A percentile compares a stretch with the other conserved stretches of the same genome.
Evolutionary conservation across 1,140 invertebrate genomes (phyloP).

Genomic region (Euwallacea fornicatus): DNA sequence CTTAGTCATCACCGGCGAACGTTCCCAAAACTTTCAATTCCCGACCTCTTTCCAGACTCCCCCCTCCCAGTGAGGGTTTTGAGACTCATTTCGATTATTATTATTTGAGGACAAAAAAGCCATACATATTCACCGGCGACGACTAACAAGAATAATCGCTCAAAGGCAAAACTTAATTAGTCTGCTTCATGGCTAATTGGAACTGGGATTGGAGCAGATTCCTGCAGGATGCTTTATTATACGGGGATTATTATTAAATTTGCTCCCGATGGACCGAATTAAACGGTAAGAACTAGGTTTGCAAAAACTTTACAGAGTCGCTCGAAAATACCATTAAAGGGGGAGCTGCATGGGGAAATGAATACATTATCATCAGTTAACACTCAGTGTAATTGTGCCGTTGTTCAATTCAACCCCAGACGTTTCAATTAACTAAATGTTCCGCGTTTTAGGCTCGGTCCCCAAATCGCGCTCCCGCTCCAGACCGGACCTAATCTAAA

Average conservation of each 20-base stretch:
- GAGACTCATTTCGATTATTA: background rate
- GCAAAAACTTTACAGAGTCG: conserved; percentile 1
- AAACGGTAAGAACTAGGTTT: background rate
- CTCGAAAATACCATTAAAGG: background rate
- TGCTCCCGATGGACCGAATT: background rate
- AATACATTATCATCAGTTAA: conserved; percentile 53
- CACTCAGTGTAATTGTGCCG: conserved; percentile 52
- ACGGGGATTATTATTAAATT: conserved; percentile 4
- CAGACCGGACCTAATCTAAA: conserved; percentile 47
- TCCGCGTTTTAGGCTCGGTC: conserved; percentile 48
- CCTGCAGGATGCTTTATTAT: conserved; percentile 1
- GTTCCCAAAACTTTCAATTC: too few species aligned
- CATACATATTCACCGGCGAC: conserved; percentile 15
- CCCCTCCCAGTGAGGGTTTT: too few species aligned
- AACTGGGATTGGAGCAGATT: conserved; percentile 7
- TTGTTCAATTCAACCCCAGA: conserved; percentile 48
- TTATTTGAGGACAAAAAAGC: conserved; percentile 32
- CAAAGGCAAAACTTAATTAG: conserved; percentile 35
- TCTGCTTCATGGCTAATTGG: conserved; percentile 27
- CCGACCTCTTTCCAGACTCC: too few species aligned
- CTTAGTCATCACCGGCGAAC: too few species aligned
- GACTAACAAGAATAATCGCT: conserved; percentile 28
- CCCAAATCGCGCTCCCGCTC: conserved; percentile 38
- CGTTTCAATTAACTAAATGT: conserved; percentile 54
- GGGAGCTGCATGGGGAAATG: conserved; percentile 34